Conservation (phyloP, 1,140 invertebrate species). For the Hormaphis cornu region DNA sequence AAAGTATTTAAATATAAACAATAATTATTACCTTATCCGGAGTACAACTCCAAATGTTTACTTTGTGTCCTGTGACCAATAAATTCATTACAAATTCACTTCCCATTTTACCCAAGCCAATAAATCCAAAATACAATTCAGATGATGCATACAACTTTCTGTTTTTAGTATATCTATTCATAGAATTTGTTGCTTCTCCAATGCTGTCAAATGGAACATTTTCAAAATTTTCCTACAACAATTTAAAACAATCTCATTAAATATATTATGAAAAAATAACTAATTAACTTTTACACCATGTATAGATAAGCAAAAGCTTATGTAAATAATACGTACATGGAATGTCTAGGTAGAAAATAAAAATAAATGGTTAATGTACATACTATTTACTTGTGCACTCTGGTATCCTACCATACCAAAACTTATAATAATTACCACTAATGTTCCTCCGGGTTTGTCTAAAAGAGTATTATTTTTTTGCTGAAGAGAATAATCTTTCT, state of each 20-base stretch:
- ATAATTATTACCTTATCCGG: constrained; percentile 66
- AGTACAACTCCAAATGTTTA: constrained; percentile 89
- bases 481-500: neutral
- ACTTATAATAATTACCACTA: neutral
- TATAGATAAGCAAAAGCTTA: no score
- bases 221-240: constrained; percentile 54
- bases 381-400: no score
- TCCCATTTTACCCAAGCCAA: constrained; percentile 94
- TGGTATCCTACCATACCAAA: no score
- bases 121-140: constrained; percentile 81
- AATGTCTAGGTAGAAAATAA: no score
- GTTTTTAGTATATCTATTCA: no score
- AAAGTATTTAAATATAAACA: neutral
- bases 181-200: constrained; percentile 59
- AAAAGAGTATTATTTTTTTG: neutral
- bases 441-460: neutral
- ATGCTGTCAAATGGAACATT: constrained; percentile 65
- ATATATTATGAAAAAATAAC: neutral
- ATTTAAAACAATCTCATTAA: constrained; percentile 19
- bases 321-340: no score
- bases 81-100: constrained; percentile 90
- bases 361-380: no score
- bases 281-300: no score
- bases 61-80: constrained; percentile 84
- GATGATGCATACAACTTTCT: constrained; percentile 84